Conservation (phyloP, 1,140 invertebrate genomes). For the Drosophila orosa region DNA sequence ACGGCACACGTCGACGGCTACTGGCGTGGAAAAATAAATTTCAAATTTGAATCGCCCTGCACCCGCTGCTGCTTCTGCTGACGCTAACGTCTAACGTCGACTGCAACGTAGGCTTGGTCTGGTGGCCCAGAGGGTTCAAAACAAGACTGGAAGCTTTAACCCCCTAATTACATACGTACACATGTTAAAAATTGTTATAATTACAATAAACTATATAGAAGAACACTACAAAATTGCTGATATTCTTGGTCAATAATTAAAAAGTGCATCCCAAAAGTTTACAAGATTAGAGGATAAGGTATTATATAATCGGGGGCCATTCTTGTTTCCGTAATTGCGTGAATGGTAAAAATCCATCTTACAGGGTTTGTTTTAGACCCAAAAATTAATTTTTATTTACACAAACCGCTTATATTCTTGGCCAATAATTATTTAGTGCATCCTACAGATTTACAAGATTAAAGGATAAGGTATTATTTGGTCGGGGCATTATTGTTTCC, state of each 20-base stretch:
- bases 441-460: too few species aligned
- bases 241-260: not conserved
- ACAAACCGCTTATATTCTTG: too few species aligned
- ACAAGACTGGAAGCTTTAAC: constrained; percentile 22
- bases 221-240: too few species aligned
- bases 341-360: too few species aligned
- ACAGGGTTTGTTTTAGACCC: too few species aligned
- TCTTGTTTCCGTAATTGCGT: too few species aligned
- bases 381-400: too few species aligned
- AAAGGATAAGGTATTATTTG: too few species aligned
- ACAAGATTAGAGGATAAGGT: too few species aligned
- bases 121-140: constrained; percentile 19
- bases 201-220: not conserved
- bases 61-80: constrained; percentile 17
- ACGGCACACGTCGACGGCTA: constrained; percentile 68
- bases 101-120: constrained; percentile 13
- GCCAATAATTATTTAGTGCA: too few species aligned
- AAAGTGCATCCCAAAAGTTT: not conserved
- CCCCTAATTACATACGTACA: not conserved
- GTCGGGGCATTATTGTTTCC: too few species aligned
- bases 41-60: constrained; percentile 29
- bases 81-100: constrained; percentile 21
- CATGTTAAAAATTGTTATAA: not conserved
- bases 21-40: constrained; percentile 37
- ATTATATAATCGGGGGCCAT: too few species aligned